These are phyloP conservation scores for Oligia strigilis DNA, from an alignment of 2,888 invertebrate species.

Conservation along the genomic window DNA sequence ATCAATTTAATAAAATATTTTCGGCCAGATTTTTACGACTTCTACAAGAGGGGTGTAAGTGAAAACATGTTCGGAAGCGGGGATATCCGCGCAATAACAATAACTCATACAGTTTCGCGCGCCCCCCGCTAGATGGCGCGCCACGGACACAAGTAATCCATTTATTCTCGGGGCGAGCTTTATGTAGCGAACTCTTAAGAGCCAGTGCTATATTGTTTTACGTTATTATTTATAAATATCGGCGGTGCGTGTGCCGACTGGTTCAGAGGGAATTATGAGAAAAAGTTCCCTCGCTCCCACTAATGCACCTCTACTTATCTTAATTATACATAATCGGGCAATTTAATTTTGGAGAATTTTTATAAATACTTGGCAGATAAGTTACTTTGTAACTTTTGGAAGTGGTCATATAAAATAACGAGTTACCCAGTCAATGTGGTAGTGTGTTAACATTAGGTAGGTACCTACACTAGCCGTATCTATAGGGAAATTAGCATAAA, in stretches of 20 bases:
- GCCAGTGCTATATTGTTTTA: conserved; percentile 87
- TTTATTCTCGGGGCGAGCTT: conserved; percentile 90
- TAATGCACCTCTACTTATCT: conserved; percentile 63
- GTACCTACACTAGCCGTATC: conserved; percentile 1
- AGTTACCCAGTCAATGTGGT: conserved; percentile 38
- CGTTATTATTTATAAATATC: conserved; percentile 89
- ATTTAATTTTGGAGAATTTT: conserved; percentile 51
- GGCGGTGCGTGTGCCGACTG: conserved; percentile 76
- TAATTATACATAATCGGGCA: conserved; percentile 63
- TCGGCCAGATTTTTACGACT: conserved; percentile 86
- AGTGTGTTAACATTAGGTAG: conserved; percentile 29
- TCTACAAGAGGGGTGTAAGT: conserved; percentile 88
- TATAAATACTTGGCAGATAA: conserved; percentile 36
- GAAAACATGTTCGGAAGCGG: conserved; percentile 88
- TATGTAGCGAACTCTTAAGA: conserved; percentile 88
- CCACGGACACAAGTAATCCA: conserved; percentile 90
- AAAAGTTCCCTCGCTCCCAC: conserved; percentile 55
- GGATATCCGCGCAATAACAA: conserved; percentile 89
- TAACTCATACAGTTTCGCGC: conserved; percentile 86
- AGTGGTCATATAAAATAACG: conserved; percentile 59
- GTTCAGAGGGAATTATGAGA: conserved; percentile 74
- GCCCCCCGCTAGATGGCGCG: conserved; percentile 89
- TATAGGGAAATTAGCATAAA: conserved; percentile 53
- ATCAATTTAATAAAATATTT: conserved; percentile 86
- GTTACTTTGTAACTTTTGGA: conserved; percentile 47